Evolutionary conservation across 53 echinoderm and acorn worm genomes (phyloP).

Genomic region (Hippasteria phrygiana): DNA sequence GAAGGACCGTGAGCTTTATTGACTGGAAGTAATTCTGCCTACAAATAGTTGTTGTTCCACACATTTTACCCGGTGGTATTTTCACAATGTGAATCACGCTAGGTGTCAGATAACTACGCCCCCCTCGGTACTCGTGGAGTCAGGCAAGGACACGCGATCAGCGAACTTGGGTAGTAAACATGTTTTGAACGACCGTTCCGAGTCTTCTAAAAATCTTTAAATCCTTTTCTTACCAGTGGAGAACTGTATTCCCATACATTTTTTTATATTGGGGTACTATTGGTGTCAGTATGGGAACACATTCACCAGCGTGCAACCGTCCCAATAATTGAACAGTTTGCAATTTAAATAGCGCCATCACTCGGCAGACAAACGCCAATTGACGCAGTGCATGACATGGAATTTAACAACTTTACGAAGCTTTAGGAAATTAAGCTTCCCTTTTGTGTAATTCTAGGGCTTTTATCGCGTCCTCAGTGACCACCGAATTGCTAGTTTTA

Average conservation of each 20-base stretch:
- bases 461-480: background rate
- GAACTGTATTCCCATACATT: no score
- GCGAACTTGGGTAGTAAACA: background rate
- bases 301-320: background rate
- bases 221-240: constrained; percentile 2
- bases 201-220: no score
- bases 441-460: background rate
- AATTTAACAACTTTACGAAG: no score
- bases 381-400: no score
- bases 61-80: background rate
- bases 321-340: background rate
- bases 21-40: background rate
- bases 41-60: background rate
- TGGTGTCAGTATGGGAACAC: background rate
- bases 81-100: constrained; percentile 39
- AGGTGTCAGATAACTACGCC: constrained; percentile 37
- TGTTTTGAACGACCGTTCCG: background rate
- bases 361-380: background rate
- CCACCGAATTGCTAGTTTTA: background rate
- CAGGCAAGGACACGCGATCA: constrained; percentile 19
- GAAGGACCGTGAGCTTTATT: background rate
- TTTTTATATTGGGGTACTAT: no score
- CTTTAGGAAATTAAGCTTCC: background rate
- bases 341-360: background rate
- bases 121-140: background rate